These are phyloP conservation scores for Halichoerus grypus DNA, from an alignment of 2,113 vertebrate species.

Conservation along the genomic window DNA sequence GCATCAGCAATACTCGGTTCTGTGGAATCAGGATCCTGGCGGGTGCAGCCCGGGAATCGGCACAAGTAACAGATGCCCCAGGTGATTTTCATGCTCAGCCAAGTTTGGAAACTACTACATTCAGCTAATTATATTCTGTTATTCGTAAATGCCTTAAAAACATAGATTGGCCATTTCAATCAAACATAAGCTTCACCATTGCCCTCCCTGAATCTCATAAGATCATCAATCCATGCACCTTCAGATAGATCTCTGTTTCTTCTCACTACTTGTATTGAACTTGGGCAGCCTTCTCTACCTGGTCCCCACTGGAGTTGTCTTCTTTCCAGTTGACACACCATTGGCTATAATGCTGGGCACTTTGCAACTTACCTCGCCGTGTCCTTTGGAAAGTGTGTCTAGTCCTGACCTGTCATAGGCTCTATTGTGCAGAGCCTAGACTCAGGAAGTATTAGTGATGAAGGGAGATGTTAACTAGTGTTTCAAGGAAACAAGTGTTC, in stretches of 20 bases:
- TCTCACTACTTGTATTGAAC: neutral
- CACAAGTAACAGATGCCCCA: neutral
- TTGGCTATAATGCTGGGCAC: neutral
- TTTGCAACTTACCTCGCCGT: fast-evolving
- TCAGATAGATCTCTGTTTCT: neutral
- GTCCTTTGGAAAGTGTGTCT: neutral
- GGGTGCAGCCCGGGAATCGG: neutral
- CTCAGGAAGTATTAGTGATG: neutral
- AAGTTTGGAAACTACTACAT: conserved; percentile 1
- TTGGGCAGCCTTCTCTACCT: neutral
- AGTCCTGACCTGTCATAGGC: neutral
- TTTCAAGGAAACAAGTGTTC: neutral
- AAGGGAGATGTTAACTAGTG: neutral
- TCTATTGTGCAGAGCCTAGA: neutral
- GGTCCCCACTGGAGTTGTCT: neutral
- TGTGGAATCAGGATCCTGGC: neutral
- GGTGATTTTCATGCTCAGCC: neutral
- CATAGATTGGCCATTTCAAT: conserved; percentile 37
- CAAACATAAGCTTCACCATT: neutral
- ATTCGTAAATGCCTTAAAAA: conserved; percentile 51
- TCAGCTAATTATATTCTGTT: conserved; percentile 57
- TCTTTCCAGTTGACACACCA: neutral
- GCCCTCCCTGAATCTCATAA: neutral
- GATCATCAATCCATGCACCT: neutral
- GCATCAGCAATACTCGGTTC: neutral